Evolutionary conservation across 2,888 invertebrate species (phyloP).

Genomic region (Parnassius orleans): DNA sequence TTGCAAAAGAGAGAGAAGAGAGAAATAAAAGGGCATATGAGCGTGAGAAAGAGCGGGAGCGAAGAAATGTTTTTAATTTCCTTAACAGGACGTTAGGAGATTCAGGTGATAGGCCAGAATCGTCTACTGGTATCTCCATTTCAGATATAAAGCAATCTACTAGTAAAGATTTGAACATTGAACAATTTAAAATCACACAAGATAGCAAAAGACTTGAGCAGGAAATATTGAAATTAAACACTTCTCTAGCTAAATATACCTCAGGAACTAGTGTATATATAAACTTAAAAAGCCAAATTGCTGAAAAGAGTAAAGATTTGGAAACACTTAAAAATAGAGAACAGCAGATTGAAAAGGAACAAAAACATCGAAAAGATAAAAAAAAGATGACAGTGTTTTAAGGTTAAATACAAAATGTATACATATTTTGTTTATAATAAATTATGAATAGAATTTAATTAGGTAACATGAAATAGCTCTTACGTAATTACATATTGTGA

Average conservation of each 20-base stretch:
- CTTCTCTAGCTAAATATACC: constrained; percentile 83
- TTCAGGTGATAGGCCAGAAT: constrained; percentile 40
- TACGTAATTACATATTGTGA: neutral
- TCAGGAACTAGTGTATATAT: constrained; percentile 82
- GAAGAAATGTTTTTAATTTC: constrained; percentile 87
- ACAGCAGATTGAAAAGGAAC: constrained; percentile 84
- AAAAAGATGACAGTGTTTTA: constrained; percentile 89
- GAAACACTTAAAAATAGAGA: constrained; percentile 82
- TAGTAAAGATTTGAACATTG: constrained; percentile 86
- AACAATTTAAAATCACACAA: constrained; percentile 86
- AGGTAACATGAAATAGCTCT: neutral
- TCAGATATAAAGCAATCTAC: constrained; percentile 76
- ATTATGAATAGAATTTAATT: neutral
- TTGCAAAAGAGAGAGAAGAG: constrained; percentile 84
- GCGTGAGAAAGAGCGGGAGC: constrained; percentile 80
- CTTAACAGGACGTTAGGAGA: constrained; percentile 84
- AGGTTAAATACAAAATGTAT: constrained; percentile 22
- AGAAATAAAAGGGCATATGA: constrained; percentile 84
- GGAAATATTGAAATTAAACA: constrained; percentile 84
- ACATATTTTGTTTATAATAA: constrained; percentile 3
- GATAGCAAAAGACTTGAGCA: constrained; percentile 84
- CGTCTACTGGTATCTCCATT: constrained; percentile 32
- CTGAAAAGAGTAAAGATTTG: constrained; percentile 83
- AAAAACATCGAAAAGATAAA: constrained; percentile 85
- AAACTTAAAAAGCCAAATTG: constrained; percentile 81